A percentile compares a stretch with the other conserved stretches of the same genome.
These are phyloP conservation scores for Drosophila imparisetae DNA, from an alignment of 2,888 invertebrate genomes.

Conservation along the genomic window DNA sequence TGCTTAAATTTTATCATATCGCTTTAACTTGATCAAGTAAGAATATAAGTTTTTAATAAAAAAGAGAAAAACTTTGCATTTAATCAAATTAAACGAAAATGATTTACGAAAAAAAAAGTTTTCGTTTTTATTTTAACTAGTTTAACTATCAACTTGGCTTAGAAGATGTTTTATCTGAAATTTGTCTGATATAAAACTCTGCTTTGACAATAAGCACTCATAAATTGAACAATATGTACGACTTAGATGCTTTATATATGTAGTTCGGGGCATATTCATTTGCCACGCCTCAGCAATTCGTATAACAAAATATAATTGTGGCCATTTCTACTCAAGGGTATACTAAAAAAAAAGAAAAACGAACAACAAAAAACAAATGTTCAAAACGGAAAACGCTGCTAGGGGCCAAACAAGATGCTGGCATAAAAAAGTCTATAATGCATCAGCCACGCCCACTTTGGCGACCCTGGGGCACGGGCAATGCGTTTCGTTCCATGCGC, in stretches of 20 bases:
- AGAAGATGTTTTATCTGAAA: not conserved
- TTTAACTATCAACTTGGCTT: not conserved
- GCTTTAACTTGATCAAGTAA: not conserved
- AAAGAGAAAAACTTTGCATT: not conserved
- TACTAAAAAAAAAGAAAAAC: conserved; percentile 9
- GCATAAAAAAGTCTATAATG: conserved; percentile 35
- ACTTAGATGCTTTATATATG: not conserved
- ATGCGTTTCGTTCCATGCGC: conserved; percentile 64
- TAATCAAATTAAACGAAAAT: not conserved
- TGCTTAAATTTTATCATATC: no score
- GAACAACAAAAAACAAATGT: conserved; percentile 2
- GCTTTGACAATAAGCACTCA: not conserved
- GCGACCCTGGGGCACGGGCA: conserved; percentile 46
- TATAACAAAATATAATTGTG: conserved; percentile 15
- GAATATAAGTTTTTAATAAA: not conserved
- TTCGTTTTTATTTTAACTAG: not conserved
- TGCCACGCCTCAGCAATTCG: not conserved
- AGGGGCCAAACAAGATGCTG: conserved; percentile 44
- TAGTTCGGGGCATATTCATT: not conserved
- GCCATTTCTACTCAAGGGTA: conserved; percentile 32
- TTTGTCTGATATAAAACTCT: not conserved
- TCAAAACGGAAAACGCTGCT: conserved; percentile 61
- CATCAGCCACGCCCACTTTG: conserved; percentile 21
- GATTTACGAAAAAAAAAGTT: not conserved
- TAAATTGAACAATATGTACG: not conserved